Conservation (phyloP, 2,113 vertebrate species). For the Rhombomys opimus region DNA sequence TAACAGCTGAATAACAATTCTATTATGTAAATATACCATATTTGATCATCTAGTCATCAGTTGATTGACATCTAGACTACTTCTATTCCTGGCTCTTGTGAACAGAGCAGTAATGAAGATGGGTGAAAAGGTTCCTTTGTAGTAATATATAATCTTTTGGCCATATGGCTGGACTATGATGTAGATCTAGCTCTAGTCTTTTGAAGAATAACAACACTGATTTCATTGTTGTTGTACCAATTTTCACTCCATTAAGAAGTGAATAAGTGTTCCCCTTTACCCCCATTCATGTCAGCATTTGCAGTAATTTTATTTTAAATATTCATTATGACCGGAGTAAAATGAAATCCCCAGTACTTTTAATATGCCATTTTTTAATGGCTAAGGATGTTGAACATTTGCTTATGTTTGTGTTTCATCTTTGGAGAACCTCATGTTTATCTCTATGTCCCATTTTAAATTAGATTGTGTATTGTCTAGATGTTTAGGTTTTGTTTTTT, state of each 20-base stretch:
- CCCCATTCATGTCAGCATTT: neutral
- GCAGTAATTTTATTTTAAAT: neutral
- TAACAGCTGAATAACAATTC: neutral
- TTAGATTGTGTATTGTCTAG: neutral
- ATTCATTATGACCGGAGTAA: neutral
- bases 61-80: neutral
- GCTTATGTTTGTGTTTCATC: neutral
- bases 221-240: neutral
- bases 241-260: neutral
- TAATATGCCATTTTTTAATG: neutral
- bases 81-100: neutral
- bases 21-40: neutral
- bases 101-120: neutral
- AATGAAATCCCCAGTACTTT: neutral
- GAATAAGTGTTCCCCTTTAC: too few relatives aligned
- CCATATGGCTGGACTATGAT: neutral
- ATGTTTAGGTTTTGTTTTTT: neutral
- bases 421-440: neutral
- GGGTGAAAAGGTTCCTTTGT: neutral
- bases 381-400: neutral
- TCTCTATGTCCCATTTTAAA: neutral
- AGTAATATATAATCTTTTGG: neutral
- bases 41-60: neutral
- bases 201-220: neutral
- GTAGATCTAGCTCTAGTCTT: neutral